These are phyloP conservation scores for Diploptera punctata DNA, from an alignment of 2,888 invertebrate genomes.

Conservation along the genomic window DNA sequence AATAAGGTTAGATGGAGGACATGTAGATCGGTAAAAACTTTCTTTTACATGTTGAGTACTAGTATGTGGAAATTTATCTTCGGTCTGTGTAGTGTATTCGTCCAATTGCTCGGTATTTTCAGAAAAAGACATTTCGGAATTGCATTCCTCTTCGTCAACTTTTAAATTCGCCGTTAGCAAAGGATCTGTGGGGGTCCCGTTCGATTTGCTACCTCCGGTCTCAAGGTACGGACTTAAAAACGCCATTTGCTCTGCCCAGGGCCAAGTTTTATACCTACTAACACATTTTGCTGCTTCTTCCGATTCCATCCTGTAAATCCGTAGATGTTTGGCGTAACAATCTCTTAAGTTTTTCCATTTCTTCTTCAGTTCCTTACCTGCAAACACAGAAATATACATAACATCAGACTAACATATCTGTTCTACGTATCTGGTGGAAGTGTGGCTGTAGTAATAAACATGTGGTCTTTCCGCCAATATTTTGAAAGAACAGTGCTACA, in stretches of 20 bases:
- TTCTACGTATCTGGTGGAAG: too few species aligned
- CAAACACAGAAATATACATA: too few species aligned
- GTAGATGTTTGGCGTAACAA: constrained; percentile 10
- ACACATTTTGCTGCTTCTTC: constrained; percentile 15
- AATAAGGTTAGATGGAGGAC: neutral
- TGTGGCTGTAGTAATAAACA: too few species aligned
- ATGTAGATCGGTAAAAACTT: neutral
- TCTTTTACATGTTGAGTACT: constrained; percentile 21
- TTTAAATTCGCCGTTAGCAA: neutral
- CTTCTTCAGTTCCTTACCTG: constrained; percentile 19
- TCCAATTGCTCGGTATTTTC: too few species aligned
- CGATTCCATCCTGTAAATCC: neutral
- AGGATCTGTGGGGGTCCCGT: neutral
- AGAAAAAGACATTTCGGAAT: too few species aligned
- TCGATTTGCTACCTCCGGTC: neutral
- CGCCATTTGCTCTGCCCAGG: constrained; percentile 16
- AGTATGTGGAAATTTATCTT: neutral
- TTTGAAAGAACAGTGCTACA: too few species aligned
- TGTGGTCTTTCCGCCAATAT: too few species aligned
- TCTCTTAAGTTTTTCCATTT: constrained; percentile 19
- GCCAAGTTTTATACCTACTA: constrained; percentile 23
- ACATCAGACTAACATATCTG: too few species aligned
- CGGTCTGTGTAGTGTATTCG: neutral
- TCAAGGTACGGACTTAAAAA: neutral
- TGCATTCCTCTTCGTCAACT: neutral